These are phyloP conservation scores for Holacanthus passer DNA, from an alignment of 2,113 vertebrate species.

Conservation along the genomic window DNA sequence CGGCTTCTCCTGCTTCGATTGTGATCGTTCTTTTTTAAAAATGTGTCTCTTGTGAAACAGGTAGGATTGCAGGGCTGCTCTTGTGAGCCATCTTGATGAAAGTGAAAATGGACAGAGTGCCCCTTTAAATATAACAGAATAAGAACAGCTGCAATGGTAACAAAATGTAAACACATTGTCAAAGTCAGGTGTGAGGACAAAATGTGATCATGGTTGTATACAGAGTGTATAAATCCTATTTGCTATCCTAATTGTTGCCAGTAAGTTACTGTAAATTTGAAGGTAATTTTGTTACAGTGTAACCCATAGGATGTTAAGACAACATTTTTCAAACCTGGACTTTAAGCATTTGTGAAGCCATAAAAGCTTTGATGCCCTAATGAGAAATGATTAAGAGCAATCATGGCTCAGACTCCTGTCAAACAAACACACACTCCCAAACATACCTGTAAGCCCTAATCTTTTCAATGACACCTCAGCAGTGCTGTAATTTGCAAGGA, in stretches of 20 bases:
- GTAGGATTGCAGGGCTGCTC: too few relatives aligned
- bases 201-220: neutral
- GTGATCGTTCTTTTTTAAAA: neutral
- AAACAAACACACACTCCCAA: neutral
- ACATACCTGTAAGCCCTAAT: neutral
- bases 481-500: too few relatives aligned
- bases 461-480: neutral
- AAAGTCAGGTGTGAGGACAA: neutral
- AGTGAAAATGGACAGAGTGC: too few relatives aligned
- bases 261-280: too few relatives aligned
- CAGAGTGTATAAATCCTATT: too few relatives aligned
- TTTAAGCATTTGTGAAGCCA: neutral
- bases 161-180: neutral
- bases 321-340: neutral
- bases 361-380: neutral
- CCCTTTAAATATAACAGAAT: neutral
- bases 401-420: neutral
- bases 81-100: too few relatives aligned
- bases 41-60: neutral
- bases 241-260: too few relatives aligned
- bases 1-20: neutral
- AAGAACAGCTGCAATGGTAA: too few relatives aligned
- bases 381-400: neutral
- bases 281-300: too few relatives aligned
- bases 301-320: too few relatives aligned